These are phyloP conservation scores for Metaphire vulgaris DNA, from an alignment of 1,140 invertebrate species.

Conservation along the genomic window DNA sequence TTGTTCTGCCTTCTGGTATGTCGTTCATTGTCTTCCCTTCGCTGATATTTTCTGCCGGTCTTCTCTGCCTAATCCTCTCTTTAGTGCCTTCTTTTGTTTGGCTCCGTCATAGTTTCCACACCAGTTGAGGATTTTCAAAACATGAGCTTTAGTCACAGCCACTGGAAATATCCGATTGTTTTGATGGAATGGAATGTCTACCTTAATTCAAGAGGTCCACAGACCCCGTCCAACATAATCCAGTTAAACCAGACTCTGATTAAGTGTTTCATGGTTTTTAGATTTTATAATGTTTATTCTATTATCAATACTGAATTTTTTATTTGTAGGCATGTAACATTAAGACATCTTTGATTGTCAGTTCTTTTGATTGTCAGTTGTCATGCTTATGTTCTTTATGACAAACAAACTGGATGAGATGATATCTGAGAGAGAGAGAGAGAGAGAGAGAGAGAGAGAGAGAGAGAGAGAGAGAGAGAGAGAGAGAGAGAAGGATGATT, in stretches of 20 bases:
- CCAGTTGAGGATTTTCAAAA: neutral
- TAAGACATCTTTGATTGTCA: too few relatives aligned
- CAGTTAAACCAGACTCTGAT: too few relatives aligned
- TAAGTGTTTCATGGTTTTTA: too few relatives aligned
- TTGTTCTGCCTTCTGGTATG: conserved; percentile 62
- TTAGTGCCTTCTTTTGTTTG: too few relatives aligned
- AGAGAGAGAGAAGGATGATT: neutral
- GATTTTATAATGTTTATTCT: too few relatives aligned
- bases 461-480: neutral
- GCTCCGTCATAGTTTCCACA: too few relatives aligned
- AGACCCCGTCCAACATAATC: too few relatives aligned
- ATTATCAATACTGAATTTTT: too few relatives aligned
- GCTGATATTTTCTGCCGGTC: neutral
- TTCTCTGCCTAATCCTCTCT: too few relatives aligned
- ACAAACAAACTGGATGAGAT: neutral
- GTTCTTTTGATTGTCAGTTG: too few relatives aligned
- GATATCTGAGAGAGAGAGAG: neutral
- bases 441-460: neutral
- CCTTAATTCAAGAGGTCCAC: neutral
- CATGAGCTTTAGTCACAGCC: neutral
- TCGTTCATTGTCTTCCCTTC: neutral
- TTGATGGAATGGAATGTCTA: neutral
- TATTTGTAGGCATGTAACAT: too few relatives aligned
- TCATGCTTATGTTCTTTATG: too few relatives aligned
- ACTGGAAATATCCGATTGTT: neutral